A percentile compares a stretch with the other conserved stretches of the same genome.
Conservation (phyloP, 2,888 invertebrate species). For the Heteromyza rotundicornis region DNA sequence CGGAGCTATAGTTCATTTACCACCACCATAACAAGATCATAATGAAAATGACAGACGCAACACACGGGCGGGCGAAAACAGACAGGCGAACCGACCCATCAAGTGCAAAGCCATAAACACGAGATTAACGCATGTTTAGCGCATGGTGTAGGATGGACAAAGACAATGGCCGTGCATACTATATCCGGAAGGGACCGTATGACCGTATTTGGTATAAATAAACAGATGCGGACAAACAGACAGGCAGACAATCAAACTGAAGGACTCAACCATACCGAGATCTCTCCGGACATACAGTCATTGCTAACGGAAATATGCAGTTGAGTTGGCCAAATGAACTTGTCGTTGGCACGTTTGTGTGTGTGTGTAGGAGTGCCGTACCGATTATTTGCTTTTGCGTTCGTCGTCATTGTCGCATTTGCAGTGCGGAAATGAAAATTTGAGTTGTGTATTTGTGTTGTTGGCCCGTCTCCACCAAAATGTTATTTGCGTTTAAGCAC, state of each 20-base stretch:
- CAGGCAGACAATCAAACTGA: not conserved
- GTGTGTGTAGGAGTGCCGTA: not conserved
- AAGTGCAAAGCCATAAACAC: no score
- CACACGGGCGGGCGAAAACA: no score
- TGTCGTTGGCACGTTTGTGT: not conserved
- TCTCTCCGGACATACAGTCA: not conserved
- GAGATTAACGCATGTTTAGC: no score
- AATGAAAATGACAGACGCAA: no score
- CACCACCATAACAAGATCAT: no score
- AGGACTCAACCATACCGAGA: not conserved
- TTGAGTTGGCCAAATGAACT: not conserved
- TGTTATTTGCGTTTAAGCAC: constrained; percentile 3
- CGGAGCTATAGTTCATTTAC: no score
- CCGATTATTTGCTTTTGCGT: no score
- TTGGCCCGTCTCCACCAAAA: not conserved
- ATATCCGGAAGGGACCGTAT: no score
- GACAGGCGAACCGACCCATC: no score
- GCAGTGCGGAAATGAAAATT: not conserved
- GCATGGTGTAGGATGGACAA: no score
- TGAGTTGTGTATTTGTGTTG: not conserved
- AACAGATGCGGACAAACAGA: not conserved
- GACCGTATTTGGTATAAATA: not conserved
- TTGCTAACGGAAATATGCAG: not conserved
- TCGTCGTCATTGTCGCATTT: no score
- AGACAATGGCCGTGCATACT: no score